These are phyloP conservation scores for Hemibagrus guttatus DNA, from an alignment of 2,797 vertebrate genomes.

Conservation along the genomic window DNA sequence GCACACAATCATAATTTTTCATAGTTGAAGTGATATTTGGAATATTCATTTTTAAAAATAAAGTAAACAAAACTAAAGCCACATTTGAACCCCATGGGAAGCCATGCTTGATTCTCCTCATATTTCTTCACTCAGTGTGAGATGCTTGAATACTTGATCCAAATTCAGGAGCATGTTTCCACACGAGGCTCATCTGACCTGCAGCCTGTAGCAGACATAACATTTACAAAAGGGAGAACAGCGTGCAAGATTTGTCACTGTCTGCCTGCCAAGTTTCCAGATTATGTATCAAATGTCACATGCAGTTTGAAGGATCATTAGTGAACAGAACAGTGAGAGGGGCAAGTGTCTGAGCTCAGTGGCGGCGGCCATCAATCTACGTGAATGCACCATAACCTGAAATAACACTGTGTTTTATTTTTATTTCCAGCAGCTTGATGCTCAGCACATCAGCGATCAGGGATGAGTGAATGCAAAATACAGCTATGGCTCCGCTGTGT, in stretches of 20 bases:
- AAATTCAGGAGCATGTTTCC: constrained; percentile 8
- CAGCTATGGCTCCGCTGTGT: background rate
- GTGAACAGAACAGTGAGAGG: background rate
- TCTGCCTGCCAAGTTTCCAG: constrained; percentile 2
- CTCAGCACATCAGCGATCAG: background rate
- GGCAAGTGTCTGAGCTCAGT: constrained; percentile 17
- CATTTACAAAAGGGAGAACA: constrained; percentile 22
- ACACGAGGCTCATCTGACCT: background rate
- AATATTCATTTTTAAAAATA: background rate
- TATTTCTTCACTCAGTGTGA: background rate
- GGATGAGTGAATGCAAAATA: background rate
- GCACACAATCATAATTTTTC: no score
- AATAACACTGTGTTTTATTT: constrained; percentile 2
- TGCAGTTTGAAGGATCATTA: constrained; percentile 27
- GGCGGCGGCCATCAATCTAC: constrained; percentile 20
- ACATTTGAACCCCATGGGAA: background rate
- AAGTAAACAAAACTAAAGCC: background rate
- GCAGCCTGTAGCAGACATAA: constrained; percentile 26
- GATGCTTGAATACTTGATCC: background rate
- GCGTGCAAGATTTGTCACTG: background rate
- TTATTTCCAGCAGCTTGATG: background rate
- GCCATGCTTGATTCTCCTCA: background rate
- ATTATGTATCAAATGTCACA: constrained; percentile 6
- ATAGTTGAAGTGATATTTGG: background rate
- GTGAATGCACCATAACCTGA: constrained; percentile 29